Conservation (phyloP, 2,888 invertebrate genomes). For the Tethea ocularis region DNA sequence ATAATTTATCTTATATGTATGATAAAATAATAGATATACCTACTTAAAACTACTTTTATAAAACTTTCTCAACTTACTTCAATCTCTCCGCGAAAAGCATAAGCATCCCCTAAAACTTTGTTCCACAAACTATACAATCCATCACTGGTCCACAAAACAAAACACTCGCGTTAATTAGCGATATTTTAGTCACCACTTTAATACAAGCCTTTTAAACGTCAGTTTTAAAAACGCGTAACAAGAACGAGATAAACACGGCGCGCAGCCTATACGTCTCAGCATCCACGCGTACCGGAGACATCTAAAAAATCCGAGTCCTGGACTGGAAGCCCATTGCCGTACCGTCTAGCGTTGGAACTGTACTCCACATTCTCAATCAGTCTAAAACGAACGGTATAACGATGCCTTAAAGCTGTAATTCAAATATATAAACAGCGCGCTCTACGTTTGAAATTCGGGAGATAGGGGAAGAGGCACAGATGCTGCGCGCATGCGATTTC, state of each 20-base stretch:
- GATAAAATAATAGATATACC: no score
- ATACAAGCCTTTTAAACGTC: conserved; percentile 20
- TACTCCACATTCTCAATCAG: conserved; percentile 21
- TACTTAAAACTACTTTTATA: conserved; percentile 21
- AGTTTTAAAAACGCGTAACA: conserved; percentile 51
- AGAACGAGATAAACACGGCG: conserved; percentile 37
- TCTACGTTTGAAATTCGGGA: conserved; percentile 34
- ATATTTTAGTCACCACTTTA: conserved; percentile 40
- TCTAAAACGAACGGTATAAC: conserved; percentile 28
- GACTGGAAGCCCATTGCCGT: conserved; percentile 76
- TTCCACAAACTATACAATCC: conserved; percentile 42
- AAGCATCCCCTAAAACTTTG: conserved; percentile 35
- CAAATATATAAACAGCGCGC: conserved; percentile 24
- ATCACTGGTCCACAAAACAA: conserved; percentile 42
- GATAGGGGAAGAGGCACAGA: conserved; percentile 76
- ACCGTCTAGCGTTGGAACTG: conserved; percentile 62
- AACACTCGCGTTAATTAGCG: conserved; percentile 32
- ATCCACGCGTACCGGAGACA: conserved; percentile 64
- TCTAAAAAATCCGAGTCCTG: conserved; percentile 80
- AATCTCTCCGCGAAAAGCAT: conserved; percentile 24
- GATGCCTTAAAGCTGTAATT: conserved; percentile 22
- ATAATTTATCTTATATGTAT: no score
- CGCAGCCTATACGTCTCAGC: conserved; percentile 62
- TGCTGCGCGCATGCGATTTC: conserved; percentile 80
- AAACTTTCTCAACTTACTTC: conserved; percentile 44